A percentile compares a stretch with the other conserved stretches of the same genome.
These are phyloP conservation scores for Lepus europaeus DNA, from an alignment of 2,113 vertebrate genomes.

Conservation along the genomic window DNA sequence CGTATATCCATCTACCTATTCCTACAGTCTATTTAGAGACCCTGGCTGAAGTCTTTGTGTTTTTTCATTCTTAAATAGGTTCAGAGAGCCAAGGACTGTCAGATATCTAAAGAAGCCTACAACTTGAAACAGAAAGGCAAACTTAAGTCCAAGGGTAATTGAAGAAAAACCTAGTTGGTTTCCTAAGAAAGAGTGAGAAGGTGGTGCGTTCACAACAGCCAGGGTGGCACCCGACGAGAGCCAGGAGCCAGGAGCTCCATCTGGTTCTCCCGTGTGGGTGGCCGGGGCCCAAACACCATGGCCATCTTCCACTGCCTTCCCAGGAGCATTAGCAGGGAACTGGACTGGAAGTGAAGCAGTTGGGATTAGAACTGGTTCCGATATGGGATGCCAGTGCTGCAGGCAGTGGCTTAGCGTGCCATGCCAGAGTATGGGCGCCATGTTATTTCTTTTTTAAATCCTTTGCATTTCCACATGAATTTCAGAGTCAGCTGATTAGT, in stretches of 20 bases:
- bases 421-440: no score
- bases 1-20: not conserved
- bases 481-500: not conserved
- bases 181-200: slow-evolving; percentile 18
- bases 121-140: slow-evolving; percentile 2
- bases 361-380: no score
- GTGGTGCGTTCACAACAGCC: not conserved
- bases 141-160: not conserved
- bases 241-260: no score
- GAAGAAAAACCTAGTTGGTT: not conserved
- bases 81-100: not conserved
- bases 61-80: slow-evolving; percentile 20
- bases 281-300: no score
- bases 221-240: no score
- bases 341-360: no score
- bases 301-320: no score
- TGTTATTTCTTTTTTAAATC: not conserved
- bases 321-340: no score
- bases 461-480: not conserved
- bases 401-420: no score
- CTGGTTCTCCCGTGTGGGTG: no score
- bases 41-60: not conserved
- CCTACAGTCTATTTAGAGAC: not conserved
- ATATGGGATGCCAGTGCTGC: no score
- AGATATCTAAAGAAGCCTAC: not conserved